Evolutionary conservation across 2,113 vertebrate species (phyloP), one percentile per base, ranked within the genome.

Genomic region (Peromyscus maniculatus): DNA sequence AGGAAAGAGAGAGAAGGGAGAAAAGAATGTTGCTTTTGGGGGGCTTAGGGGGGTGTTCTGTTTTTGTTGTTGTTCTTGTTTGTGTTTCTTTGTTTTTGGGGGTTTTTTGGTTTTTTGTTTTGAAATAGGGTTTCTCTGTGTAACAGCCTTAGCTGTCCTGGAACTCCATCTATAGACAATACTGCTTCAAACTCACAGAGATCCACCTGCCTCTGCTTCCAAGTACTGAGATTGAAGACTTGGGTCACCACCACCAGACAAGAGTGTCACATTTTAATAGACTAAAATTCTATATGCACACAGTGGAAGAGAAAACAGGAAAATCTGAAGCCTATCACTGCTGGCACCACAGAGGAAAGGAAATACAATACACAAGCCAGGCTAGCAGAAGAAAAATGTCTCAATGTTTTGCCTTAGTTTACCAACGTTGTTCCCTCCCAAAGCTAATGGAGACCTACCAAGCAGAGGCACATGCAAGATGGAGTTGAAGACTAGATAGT

Each of bases 391-490:
- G 57, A 49, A 26, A 21, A 33, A n/a, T 86, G 12, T 21, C 77
- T 57, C 2, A 26, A 1, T 1, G 31, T 17, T 13, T 2, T 49
- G 10, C 21, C 46, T 31, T 59, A 49, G 2, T 72, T 57, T 33
- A 66, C 36, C n/a, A 4, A 4, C 0, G 0, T 24, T 31, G 3
- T 91, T 72, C 66, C 10, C 84, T 89, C 49, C 31, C 11, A 55
- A 39, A 8, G 49, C 11, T n/a, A 5, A 1, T 7, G 3, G 43
- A 39, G 13, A 67, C 13, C 33, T 46, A 22, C 28, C 52, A 77
- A n/a, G 17, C 16, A 15, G 49, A 62, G 24, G 2, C 72, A 13
- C 1, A 12, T 17, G 4, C 0, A 3, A 80, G 8, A 62, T 1
- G 8, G 28, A 11, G 52, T 52, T 52, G 52, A 52, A 52, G 52